Conservation (phyloP, 2,797 vertebrate species). For the Rhynchonycteris naso region DNA sequence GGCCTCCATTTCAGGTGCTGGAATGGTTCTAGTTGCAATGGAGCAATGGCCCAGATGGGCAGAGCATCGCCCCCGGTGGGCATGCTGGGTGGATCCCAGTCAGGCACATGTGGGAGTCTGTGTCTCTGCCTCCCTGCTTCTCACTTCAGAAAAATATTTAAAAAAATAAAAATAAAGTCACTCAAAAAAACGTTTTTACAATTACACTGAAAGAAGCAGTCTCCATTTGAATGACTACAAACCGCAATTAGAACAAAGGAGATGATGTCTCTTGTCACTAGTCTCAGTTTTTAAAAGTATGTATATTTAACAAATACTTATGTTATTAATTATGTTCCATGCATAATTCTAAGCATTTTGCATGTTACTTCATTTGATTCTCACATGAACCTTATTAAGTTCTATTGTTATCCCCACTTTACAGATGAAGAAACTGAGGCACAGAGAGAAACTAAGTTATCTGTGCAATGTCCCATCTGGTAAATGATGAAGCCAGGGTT, state of each 20-base stretch:
- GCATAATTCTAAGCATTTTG: neutral
- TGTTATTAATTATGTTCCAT: neutral
- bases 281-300: neutral
- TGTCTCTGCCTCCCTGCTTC: too few relatives aligned
- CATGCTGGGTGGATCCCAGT: too few relatives aligned
- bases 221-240: neutral
- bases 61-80: too few relatives aligned
- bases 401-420: neutral
- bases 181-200: constrained; percentile 22
- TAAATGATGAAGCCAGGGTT: neutral
- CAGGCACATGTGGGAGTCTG: too few relatives aligned
- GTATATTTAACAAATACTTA: neutral
- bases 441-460: neutral
- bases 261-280: neutral
- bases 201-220: neutral
- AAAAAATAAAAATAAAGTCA: neutral
- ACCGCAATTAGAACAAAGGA: neutral
- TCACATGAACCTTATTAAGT: neutral
- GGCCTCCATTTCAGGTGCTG: too few relatives aligned
- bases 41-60: too few relatives aligned
- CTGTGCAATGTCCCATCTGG: neutral
- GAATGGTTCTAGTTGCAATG: too few relatives aligned
- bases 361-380: neutral
- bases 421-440: neutral
- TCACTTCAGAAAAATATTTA: too few relatives aligned